Evolutionary conservation across 2,113 vertebrate genomes (phyloP), one percentile per base, ranked within the genome.

Genomic region (Macrotus californicus): DNA sequence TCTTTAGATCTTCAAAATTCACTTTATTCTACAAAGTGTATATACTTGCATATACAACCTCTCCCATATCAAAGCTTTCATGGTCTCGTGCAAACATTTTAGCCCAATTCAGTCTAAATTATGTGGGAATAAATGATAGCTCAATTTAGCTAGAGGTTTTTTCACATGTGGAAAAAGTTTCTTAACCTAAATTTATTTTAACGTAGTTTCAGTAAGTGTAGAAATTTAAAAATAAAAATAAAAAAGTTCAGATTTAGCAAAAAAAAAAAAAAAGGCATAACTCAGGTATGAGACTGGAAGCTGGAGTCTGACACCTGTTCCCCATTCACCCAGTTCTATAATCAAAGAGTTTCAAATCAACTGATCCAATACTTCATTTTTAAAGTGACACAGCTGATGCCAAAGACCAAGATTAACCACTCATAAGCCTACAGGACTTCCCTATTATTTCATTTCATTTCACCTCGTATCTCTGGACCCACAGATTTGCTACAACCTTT

Each of bases 1-100:
- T 66, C n/a, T 81, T 91, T 46, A 89, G 50, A 91, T 88, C 85
- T 75, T 96, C 72, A 91, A 73, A 67, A 77, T 86, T 85, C 10
- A 22, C 46, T 94, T 89, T 22, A 93, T 48, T 76, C 21, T 91
- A 39, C 90, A 87, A 84, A 92, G 82, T 77, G 26, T 61, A 61
- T 61, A 61, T 95, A 88, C 26, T 43, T 91, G 48, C 64, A 92
- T 21, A 41, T 70, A 94, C 43, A 87, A 61, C 36, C 24, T 85
- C 67, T 91, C 34, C n/a, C 59, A 89, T 90, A 91, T 87, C 66
- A 94, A 80, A 80, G 41, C 46, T 91, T 94, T 95, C 73, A 39
- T 36, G 31, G 85, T 87, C 59, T 81, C 48, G 85, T 16, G 29
- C 61, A 93, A 87, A 81, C 24, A 81, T 72, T 94, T 94, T 69